Base-by-base conservation (phyloP, 35 echinoderm and acorn worm species). In the Lytechinus variegatus region DNA sequence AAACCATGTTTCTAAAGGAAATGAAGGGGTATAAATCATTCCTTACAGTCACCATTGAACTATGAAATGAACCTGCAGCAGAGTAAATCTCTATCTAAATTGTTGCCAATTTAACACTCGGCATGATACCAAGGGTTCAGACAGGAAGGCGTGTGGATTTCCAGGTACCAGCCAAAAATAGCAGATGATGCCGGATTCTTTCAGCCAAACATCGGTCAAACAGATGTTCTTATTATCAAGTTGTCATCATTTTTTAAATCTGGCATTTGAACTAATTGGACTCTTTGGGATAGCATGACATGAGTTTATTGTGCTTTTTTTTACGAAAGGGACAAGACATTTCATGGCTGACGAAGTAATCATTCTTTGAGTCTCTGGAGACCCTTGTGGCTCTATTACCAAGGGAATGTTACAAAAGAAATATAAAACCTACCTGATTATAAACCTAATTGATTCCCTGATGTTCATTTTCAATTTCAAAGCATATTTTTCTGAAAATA, bases 221-320 rank as follows among this genome's bases (percentile, higher is more conserved):
- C 66, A 79, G 66, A 79, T 79, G 66, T 79, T 24, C 66, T 79
- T 24, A 79, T 79, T 79, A 79, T 24, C 19, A 79, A 24, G 66
- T 24, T 79, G 21, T 58, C 56, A 1, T 79, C 66, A 3, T 16
- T 79, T 19, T 79, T 19, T n/a, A 79, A 24, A 24, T 79, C 66
- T n/a, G 19, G 19, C 66, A 79, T 79, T n/a, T 79, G 66, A 79
- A 79, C 66, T 79, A 79, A 79, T 79, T 79, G 66, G n/a, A 79
- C 66, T 24, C 66, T 79, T 79, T 16, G 16, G 66, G 4, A 79
- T 11, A 79, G 66, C 14, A 79, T 79, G 66, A 79, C 66, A 79
- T 79, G 4, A 0, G 0, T 79, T 79, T 24, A 79, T 14, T 79
- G 66, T 79, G 3, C 66, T 6, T 79, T 71, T 79, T 79, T 7